phyloP scores from a whole-genome alignment of 2,113 vertebrate genomes.

The Fregata magnificens region DNA sequence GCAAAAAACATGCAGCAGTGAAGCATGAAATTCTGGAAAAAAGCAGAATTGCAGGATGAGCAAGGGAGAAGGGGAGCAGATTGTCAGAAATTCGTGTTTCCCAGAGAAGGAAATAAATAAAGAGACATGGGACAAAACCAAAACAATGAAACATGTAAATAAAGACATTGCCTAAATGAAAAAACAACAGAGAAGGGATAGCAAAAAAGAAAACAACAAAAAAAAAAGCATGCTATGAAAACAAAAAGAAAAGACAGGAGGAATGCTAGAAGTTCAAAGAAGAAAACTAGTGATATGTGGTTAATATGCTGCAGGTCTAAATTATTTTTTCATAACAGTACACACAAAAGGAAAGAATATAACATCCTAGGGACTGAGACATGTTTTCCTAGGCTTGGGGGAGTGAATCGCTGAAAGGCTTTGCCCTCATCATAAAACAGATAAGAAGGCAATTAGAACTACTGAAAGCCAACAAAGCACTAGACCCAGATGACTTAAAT shows the following conservation, averaged over 20 bases:
- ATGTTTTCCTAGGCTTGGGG: conserved; percentile 38
- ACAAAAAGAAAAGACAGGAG: conserved; percentile 21
- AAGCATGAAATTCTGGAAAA: neutral
- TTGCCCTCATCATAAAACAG: conserved; percentile 17
- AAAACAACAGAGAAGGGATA: neutral
- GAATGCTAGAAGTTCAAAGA: conserved; percentile 23
- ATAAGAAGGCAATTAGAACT: conserved; percentile 52
- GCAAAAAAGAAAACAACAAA: neutral
- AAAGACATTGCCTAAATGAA: neutral
- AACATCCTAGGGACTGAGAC: conserved; percentile 24
- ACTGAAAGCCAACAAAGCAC: conserved; percentile 29
- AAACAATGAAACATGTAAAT: neutral
- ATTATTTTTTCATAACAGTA: conserved; percentile 45
- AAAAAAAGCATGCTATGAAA: neutral
- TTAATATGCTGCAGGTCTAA: conserved; percentile 21
- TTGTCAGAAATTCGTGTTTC: neutral
- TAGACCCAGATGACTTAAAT: neutral
- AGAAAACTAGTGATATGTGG: conserved; percentile 44
- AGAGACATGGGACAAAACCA: neutral
- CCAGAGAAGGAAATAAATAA: neutral
- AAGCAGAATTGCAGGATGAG: neutral
- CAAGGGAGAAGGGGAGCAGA: neutral
- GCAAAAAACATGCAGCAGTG: neutral
- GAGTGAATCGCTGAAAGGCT: conserved; percentile 10
- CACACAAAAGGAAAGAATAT: conserved; percentile 46